A percentile compares a stretch with the other conserved stretches of the same genome.
Conservation (phyloP, 2,888 invertebrate species). For the Hirtodrosophila cameraria region DNA sequence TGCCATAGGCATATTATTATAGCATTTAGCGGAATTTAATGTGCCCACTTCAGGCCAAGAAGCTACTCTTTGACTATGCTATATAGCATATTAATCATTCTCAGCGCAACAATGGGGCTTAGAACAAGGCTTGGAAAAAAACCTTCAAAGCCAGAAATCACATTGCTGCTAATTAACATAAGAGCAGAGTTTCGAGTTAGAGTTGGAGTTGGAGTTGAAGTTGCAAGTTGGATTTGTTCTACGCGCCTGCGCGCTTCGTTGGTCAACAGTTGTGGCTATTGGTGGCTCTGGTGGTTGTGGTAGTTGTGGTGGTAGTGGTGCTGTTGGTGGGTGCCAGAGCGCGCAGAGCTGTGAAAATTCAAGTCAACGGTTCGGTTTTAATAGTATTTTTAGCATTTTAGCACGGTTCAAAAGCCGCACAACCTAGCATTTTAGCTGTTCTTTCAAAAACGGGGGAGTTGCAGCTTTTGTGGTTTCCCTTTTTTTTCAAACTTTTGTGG, state of each 20-base stretch:
- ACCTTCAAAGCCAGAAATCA: conserved; percentile 78
- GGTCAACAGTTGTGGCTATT: conserved; percentile 50
- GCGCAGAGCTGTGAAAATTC: conserved; percentile 75
- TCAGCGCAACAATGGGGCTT: conserved; percentile 43
- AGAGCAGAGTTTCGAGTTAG: conserved; percentile 38
- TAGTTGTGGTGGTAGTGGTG: conserved; percentile 1
- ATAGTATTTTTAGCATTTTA: conserved; percentile 58
- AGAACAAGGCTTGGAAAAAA: conserved; percentile 12
- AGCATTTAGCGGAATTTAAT: conserved; percentile 81
- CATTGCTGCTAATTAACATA: conserved; percentile 79
- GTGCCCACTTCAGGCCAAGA: conserved; percentile 50
- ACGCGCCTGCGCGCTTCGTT: conserved; percentile 75
- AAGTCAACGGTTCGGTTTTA: conserved; percentile 71
- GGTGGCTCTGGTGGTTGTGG: conserved; percentile 29
- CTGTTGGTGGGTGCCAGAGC: conserved; percentile 46
- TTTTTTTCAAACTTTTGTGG: conserved; percentile 18
- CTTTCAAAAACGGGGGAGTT: conserved; percentile 47
- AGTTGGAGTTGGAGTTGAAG: conserved; percentile 27
- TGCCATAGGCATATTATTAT: conserved; percentile 69
- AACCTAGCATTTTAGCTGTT: conserved; percentile 49
- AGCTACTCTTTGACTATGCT: conserved; percentile 47
- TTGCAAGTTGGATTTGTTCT: conserved; percentile 59
- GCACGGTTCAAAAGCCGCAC: conserved; percentile 62
- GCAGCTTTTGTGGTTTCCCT: conserved; percentile 48
- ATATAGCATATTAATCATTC: conserved; percentile 82